Percentiles rank a stretch among this genome's conserved stretches.
Evolutionary conservation across 92 coral and sea anemone species (phyloP).

Genomic region (Metridium senile): DNA sequence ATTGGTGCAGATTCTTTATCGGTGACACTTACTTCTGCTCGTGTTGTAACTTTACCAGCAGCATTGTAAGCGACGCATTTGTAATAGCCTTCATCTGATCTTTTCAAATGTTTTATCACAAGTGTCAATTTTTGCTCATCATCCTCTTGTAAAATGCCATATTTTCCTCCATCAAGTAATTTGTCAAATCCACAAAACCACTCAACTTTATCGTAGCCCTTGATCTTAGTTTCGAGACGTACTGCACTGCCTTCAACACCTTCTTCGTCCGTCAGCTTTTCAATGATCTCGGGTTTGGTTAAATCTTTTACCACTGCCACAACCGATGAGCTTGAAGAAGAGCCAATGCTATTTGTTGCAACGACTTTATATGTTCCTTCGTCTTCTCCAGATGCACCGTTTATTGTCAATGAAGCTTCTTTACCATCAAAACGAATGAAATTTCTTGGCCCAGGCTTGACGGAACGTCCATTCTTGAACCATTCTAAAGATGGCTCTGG

Average conservation of each 20-base stretch:
- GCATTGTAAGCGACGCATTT: conserved; percentile 72
- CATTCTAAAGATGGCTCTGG: conserved; percentile 79
- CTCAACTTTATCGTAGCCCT: conserved; percentile 64
- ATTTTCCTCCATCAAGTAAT: conserved; percentile 61
- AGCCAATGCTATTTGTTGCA: conserved; percentile 64
- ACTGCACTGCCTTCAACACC: conserved; percentile 63
- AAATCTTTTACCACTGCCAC: conserved; percentile 52
- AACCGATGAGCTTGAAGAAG: conserved; percentile 63
- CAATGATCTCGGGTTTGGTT: conserved; percentile 70
- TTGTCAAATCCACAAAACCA: conserved; percentile 78
- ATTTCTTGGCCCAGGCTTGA: conserved; percentile 41
- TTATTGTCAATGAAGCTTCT: conserved; percentile 52
- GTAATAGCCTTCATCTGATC: conserved; percentile 65
- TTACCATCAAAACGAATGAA: conserved; percentile 64
- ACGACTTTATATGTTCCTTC: conserved; percentile 71
- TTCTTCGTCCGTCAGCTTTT: conserved; percentile 62
- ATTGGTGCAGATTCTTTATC: conserved; percentile 55
- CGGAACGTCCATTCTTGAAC: conserved; percentile 65
- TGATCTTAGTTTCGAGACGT: conserved; percentile 58
- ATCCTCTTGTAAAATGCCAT: conserved; percentile 38
- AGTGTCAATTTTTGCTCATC: conserved; percentile 45
- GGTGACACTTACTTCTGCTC: conserved; percentile 50
- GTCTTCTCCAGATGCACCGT: conserved; percentile 58
- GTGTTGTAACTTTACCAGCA: conserved; percentile 56
- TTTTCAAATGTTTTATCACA: conserved; percentile 55